Evolutionary conservation across 1,140 invertebrate species (phyloP).

Genomic region (Bombus waltoni): DNA sequence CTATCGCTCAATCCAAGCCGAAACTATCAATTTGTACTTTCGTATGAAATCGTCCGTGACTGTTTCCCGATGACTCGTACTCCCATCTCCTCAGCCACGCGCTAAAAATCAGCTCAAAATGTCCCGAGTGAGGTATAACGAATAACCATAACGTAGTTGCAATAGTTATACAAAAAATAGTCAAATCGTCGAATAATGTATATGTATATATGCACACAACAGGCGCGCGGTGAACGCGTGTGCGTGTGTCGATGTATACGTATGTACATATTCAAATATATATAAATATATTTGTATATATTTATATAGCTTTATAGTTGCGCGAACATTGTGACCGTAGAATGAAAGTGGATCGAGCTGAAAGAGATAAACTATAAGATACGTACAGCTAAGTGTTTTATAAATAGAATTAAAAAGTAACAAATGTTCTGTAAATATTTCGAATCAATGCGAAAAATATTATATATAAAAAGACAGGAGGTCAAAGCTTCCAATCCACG

Average conservation of each 20-base stretch:
- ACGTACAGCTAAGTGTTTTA: background rate
- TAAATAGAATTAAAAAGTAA: background rate
- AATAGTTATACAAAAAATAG: constrained; percentile 73
- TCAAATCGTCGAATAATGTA: constrained; percentile 65
- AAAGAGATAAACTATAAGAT: background rate
- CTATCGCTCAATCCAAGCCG: background rate
- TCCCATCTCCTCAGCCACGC: constrained; percentile 78
- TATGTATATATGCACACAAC: constrained; percentile 36
- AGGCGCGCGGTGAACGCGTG: constrained; percentile 4
- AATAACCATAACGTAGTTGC: constrained; percentile 67
- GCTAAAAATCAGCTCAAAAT: constrained; percentile 80
- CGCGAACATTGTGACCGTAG: constrained; percentile 64
- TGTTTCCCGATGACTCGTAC: background rate
- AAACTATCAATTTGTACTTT: background rate
- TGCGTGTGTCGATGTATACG: constrained; percentile 13
- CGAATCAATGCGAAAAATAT: background rate
- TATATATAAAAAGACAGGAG: background rate
- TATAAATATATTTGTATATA: constrained; percentile 38
- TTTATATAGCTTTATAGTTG: constrained; percentile 67
- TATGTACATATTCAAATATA: constrained; percentile 32
- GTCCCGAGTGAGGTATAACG: constrained; percentile 69
- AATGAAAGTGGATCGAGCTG: constrained; percentile 65
- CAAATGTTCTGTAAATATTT: background rate
- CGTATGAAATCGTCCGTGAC: background rate
- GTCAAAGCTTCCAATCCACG: constrained; percentile 54